Percentiles rank a stretch among this genome's conserved stretches.
phyloP scores from a whole-genome alignment of 2,888 invertebrate genomes.

The Frankliniella intonsa region DNA sequence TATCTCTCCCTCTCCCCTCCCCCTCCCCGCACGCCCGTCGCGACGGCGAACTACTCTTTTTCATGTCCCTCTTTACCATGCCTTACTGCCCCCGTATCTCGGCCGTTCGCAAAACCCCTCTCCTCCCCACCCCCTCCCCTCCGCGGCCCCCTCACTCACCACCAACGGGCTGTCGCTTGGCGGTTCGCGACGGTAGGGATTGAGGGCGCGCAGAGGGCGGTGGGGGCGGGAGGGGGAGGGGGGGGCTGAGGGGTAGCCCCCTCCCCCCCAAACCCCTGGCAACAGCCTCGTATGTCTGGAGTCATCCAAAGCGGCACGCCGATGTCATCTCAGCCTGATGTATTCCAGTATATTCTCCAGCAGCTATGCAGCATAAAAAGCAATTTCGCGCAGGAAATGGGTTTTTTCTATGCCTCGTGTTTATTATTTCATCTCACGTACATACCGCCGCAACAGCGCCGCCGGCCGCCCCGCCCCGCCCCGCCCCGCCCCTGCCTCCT shows the following conservation, averaged over 20 bases:
- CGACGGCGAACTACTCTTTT: not conserved
- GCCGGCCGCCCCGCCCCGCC: too few relatives aligned
- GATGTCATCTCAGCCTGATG: constrained; percentile 14
- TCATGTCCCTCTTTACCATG: not conserved
- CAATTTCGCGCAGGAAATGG: constrained; percentile 22
- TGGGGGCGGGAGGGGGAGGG: not conserved
- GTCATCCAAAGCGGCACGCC: constrained; percentile 10
- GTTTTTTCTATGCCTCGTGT: constrained; percentile 3
- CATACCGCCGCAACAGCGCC: not conserved
- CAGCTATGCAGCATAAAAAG: constrained; percentile 23
- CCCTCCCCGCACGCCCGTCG: not conserved
- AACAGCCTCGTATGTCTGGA: constrained; percentile 7
- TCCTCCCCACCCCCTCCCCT: too few relatives aligned
- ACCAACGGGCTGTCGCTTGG: too few relatives aligned
- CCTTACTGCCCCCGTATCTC: not conserved
- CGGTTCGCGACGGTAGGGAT: not conserved
- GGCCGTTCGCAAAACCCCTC: not conserved
- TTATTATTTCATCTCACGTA: constrained; percentile 27
- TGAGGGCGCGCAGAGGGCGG: not conserved
- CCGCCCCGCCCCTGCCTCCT: too few relatives aligned
- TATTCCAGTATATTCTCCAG: constrained; percentile 21
- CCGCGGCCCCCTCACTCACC: too few relatives aligned
- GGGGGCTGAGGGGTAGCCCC: not conserved
- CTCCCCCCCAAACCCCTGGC: too few relatives aligned
- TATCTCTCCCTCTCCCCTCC: not conserved